Evolutionary conservation across 2,888 invertebrate genomes (phyloP).

Genomic region (Netelia virgata): DNA sequence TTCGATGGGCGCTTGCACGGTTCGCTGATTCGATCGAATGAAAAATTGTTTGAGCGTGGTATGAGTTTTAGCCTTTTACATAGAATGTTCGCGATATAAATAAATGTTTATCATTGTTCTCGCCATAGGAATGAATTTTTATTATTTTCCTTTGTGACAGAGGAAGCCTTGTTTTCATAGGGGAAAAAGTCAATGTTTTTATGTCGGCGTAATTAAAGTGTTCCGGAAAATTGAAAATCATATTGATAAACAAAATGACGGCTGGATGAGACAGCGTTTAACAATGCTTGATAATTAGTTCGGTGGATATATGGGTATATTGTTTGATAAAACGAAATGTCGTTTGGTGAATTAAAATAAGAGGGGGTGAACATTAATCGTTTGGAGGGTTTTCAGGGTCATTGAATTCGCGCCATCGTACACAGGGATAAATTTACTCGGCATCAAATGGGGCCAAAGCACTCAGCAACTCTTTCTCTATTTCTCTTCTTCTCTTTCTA

Average conservation of each 20-base stretch:
- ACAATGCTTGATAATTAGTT: no score
- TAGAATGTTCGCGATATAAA: constrained; percentile 8
- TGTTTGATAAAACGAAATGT: neutral
- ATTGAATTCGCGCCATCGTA: constrained; percentile 11
- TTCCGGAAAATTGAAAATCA: no score
- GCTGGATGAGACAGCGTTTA: no score
- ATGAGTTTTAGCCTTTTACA: constrained; percentile 22
- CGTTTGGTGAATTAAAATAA: constrained; percentile 7
- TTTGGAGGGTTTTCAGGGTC: constrained; percentile 4
- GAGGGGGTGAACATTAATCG: constrained; percentile 15
- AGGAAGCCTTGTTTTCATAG: no score
- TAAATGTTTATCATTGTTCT: constrained; percentile 38
- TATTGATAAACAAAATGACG: no score
- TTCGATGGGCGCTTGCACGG: neutral
- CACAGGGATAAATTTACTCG: constrained; percentile 41
- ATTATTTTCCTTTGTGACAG: neutral
- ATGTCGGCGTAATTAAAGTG: no score
- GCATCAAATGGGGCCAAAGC: constrained; percentile 30
- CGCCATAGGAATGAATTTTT: neutral
- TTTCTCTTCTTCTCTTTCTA: constrained; percentile 19
- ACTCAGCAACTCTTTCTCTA: constrained; percentile 12
- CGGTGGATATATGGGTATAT: neutral
- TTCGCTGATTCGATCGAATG: constrained; percentile 39
- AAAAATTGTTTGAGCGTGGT: constrained; percentile 30
- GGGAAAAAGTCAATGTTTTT: no score